A percentile compares a stretch with the other conserved stretches of the same genome.
phyloP scores from a whole-genome alignment of 1,140 invertebrate species.

The Coboldia fuscipes region DNA sequence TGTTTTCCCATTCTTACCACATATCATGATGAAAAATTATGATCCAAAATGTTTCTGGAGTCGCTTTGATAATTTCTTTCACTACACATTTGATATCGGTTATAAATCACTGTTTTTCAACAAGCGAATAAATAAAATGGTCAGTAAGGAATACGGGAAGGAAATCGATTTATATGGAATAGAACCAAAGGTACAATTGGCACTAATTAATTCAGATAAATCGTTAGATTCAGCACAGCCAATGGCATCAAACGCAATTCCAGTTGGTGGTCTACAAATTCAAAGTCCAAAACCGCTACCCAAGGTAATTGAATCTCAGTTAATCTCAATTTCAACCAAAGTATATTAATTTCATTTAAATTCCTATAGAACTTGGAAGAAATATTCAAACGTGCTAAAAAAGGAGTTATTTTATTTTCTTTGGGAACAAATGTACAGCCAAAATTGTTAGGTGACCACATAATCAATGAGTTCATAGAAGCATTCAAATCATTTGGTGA shows the following conservation, averaged over 20 bases:
- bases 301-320: slow-evolving; percentile 4
- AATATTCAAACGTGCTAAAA: slow-evolving; percentile 9
- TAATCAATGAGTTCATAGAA: slow-evolving; percentile 1
- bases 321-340: not conserved
- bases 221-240: slow-evolving; percentile 20
- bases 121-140: not conserved
- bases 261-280: slow-evolving; percentile 29
- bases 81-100: slow-evolving; percentile 5
- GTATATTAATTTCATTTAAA: not conserved
- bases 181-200: not conserved
- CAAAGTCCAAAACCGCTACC: slow-evolving; percentile 11
- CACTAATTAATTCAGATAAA: slow-evolving; percentile 23
- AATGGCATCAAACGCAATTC: slow-evolving; percentile 25
- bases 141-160: not conserved
- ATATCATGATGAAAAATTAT: slow-evolving; percentile 5
- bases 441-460: slow-evolving; percentile 4
- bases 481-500: slow-evolving; percentile 7
- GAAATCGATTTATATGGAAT: not conserved
- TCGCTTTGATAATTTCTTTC: slow-evolving; percentile 12
- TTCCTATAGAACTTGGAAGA: slow-evolving; percentile 7
- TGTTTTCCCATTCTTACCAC: slow-evolving; percentile 5
- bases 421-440: slow-evolving; percentile 9
- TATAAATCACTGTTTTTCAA: not conserved
- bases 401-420: slow-evolving; percentile 16
- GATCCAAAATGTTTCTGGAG: slow-evolving; percentile 11